A percentile compares a stretch with the other conserved stretches of the same genome.
phyloP scores from a whole-genome alignment of 2,797 vertebrate genomes.

The Pitangus sulphuratus region DNA sequence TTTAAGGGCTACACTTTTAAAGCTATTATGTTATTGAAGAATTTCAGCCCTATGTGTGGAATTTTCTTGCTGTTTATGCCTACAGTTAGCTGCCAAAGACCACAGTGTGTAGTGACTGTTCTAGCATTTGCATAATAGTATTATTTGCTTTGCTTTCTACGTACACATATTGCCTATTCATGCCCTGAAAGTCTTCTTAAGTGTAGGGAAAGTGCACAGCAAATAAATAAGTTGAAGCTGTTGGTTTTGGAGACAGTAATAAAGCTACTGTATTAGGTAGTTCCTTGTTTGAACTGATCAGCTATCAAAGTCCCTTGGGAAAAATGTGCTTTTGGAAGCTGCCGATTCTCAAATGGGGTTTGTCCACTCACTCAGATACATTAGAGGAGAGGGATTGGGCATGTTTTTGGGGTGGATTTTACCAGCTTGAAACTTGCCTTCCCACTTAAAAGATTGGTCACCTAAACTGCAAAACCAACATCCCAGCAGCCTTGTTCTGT shows the following conservation, averaged over 20 bases:
- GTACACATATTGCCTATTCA: background rate
- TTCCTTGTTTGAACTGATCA: background rate
- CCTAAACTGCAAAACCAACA: background rate
- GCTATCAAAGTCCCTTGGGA: background rate
- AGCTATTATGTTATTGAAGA: background rate
- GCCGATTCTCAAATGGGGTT: background rate
- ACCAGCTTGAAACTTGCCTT: background rate
- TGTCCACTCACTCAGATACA: rapidly evolving
- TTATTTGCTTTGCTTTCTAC: background rate
- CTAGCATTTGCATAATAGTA: background rate
- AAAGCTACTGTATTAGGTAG: background rate
- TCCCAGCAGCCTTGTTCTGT: background rate
- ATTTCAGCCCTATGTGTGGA: background rate
- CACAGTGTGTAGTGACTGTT: background rate
- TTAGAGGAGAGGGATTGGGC: background rate
- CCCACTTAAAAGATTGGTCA: background rate
- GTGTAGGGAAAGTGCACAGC: background rate
- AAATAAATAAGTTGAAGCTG: background rate
- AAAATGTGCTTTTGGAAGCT: rapidly evolving
- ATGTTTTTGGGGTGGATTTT: background rate
- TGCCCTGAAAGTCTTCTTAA: background rate
- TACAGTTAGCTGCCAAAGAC: background rate
- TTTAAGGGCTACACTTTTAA: background rate
- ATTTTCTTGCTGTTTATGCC: background rate
- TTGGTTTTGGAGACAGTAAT: background rate